Conservation (phyloP, 2,113 vertebrate species). For the Myodes glareolus region DNA sequence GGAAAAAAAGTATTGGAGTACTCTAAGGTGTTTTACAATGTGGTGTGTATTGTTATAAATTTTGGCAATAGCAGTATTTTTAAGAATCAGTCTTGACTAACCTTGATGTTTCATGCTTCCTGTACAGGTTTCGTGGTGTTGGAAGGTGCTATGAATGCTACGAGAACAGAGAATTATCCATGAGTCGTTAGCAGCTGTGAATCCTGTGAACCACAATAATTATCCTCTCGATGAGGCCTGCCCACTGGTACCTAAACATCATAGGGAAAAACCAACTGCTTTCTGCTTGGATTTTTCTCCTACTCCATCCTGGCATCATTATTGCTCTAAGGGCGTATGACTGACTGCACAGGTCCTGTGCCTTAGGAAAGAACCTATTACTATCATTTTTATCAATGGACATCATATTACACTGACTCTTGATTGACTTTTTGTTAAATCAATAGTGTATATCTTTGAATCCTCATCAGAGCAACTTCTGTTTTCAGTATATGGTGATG, state of each 20-base stretch:
- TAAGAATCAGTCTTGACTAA: not conserved
- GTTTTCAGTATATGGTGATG: not conserved
- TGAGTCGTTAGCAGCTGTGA: not conserved
- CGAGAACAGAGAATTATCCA: not conserved
- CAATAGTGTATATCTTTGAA: too few species aligned
- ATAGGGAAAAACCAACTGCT: not conserved
- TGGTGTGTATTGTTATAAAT: not conserved
- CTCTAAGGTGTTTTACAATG: not conserved
- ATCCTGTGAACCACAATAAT: not conserved
- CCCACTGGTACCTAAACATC: too few species aligned
- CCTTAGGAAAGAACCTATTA: not conserved
- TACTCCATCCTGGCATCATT: not conserved
- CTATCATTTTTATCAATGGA: not conserved
- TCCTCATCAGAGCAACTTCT: not conserved
- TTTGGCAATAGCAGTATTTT: not conserved
- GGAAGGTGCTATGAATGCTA: not conserved
- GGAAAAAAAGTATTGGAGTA: not conserved
- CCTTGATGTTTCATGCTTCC: not conserved
- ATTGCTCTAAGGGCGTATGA: not conserved
- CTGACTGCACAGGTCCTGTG: not conserved
- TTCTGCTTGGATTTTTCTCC: not conserved
- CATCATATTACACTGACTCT: not conserved
- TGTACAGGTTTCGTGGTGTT: not conserved
- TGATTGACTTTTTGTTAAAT: not conserved
- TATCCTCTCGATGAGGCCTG: not conserved